A percentile compares a stretch with the other conserved stretches of the same genome.
Conservation (phyloP, 2,797 vertebrate genomes). For the Anabacerthia variegaticeps region DNA sequence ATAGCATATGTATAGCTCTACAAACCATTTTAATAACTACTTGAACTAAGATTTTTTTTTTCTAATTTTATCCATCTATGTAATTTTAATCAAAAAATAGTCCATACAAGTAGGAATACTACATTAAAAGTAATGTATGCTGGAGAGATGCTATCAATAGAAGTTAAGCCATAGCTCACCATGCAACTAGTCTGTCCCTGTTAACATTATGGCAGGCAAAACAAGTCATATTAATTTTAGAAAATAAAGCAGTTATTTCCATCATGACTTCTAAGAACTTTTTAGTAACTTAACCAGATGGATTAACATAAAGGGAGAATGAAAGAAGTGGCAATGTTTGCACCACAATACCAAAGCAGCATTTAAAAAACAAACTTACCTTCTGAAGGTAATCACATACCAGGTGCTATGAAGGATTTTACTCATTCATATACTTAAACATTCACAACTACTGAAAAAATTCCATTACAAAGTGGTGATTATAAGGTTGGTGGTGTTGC, state of each 20-base stretch:
- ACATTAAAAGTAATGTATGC: background rate
- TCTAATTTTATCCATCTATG: background rate
- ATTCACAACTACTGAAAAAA: background rate
- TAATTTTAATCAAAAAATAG: background rate
- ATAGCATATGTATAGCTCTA: background rate
- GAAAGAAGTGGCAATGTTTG: background rate
- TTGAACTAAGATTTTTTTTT: background rate
- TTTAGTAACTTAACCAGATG: background rate
- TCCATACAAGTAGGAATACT: background rate
- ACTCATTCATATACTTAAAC: background rate
- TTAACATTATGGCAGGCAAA: background rate
- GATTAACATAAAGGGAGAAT: background rate
- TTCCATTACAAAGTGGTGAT: background rate
- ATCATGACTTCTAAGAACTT: background rate
- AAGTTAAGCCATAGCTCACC: background rate
- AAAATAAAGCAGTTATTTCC: background rate
- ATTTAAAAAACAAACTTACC: background rate
- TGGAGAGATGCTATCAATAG: background rate
- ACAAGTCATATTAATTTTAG: background rate
- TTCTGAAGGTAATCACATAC: background rate
- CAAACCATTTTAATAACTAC: background rate
- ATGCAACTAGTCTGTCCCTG: background rate
- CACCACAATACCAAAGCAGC: background rate
- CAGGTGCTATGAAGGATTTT: background rate
- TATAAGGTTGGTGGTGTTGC: background rate